Conservation (phyloP, 2,888 invertebrate species). For the Thera britannica region DNA sequence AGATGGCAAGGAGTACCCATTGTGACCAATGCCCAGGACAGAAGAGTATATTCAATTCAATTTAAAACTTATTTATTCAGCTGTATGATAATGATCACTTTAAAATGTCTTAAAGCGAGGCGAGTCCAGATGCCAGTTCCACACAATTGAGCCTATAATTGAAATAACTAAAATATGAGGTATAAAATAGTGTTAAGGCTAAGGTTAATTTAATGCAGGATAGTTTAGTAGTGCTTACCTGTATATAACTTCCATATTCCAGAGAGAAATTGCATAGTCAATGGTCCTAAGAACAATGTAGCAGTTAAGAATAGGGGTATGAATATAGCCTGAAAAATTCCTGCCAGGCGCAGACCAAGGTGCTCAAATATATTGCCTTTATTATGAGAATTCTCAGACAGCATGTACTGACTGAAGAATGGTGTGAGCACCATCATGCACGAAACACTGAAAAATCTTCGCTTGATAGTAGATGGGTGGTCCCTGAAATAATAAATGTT, state of each 20-base stretch:
- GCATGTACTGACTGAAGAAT: slow-evolving; percentile 89
- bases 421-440: slow-evolving; percentile 93
- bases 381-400: slow-evolving; percentile 85
- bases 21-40: too few relatives aligned
- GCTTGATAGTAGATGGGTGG: slow-evolving; percentile 94
- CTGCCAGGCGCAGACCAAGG: slow-evolving; percentile 90
- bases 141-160: too few relatives aligned
- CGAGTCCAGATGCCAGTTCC: too few relatives aligned
- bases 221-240: slow-evolving; percentile 72
- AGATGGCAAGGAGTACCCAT: too few relatives aligned
- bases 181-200: too few relatives aligned
- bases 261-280: slow-evolving; percentile 88
- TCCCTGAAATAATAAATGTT: slow-evolving; percentile 86
- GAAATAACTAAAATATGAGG: too few relatives aligned
- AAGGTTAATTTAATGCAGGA: too few relatives aligned
- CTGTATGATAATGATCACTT: too few relatives aligned
- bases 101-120: too few relatives aligned
- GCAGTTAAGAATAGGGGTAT: slow-evolving; percentile 92
- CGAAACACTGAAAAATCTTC: slow-evolving; percentile 93
- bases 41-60: too few relatives aligned
- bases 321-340: slow-evolving; percentile 89
- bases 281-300: slow-evolving; percentile 92
- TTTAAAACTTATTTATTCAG: too few relatives aligned
- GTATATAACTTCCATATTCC: slow-evolving; percentile 88
- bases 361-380: slow-evolving; percentile 87